Conservation (phyloP, 2,113 vertebrate genomes). For the Malurus alboscapulatus region DNA sequence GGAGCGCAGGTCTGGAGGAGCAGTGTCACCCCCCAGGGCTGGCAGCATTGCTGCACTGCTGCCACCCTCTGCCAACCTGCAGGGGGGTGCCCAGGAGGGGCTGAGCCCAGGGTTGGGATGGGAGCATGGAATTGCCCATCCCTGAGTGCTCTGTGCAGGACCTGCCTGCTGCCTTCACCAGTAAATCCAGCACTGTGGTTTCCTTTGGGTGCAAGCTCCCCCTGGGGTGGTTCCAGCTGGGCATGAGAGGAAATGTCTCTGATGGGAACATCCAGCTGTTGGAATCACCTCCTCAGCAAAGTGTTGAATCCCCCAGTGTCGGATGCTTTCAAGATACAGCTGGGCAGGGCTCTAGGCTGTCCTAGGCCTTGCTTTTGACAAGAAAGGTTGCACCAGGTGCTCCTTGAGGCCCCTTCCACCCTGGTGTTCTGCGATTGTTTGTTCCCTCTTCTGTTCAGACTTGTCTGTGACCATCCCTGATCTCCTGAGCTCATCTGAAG, state of each 20-base stretch:
- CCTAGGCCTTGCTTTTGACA: background rate
- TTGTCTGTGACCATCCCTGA: background rate
- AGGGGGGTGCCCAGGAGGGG: conserved; percentile 60
- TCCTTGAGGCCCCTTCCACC: background rate
- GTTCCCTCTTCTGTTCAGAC: background rate
- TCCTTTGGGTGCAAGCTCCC: background rate
- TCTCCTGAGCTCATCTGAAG: background rate
- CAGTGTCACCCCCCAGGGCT: rapidly evolving
- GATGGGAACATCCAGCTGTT: background rate
- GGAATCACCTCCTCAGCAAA: background rate
- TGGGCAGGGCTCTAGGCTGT: background rate
- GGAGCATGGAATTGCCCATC: rapidly evolving
- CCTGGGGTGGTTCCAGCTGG: background rate
- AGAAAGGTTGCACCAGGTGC: background rate
- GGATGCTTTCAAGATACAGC: background rate
- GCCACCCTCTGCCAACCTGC: conserved; percentile 55
- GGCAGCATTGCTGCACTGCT: conserved; percentile 70
- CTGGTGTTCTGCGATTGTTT: background rate
- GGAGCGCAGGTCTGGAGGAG: background rate
- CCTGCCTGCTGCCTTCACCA: background rate
- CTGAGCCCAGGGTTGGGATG: background rate
- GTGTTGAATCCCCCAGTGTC: background rate
- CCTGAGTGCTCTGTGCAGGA: background rate
- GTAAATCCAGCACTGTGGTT: rapidly evolving
- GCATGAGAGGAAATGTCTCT: background rate